These are phyloP conservation scores for Urocyon cinereoargenteus DNA, from an alignment of 2,797 vertebrate species.

Conservation along the genomic window DNA sequence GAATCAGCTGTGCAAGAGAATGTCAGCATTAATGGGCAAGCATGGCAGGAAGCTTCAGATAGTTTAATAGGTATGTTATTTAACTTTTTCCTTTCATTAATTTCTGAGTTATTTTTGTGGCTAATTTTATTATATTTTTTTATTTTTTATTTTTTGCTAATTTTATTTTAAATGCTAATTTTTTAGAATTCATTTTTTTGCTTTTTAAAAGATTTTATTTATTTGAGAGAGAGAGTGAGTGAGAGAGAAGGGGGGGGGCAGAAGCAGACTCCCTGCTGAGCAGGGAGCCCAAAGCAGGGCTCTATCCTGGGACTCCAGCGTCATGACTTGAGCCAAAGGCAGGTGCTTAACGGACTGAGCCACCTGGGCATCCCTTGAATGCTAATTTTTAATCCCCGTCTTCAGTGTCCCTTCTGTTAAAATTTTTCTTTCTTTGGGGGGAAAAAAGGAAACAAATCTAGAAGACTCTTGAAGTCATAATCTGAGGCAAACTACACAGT, in stretches of 20 bases:
- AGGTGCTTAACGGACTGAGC: not conserved
- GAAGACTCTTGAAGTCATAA: not conserved
- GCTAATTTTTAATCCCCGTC: not conserved
- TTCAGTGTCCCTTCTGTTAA: slow-evolving; percentile 30
- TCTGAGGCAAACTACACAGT: not conserved
- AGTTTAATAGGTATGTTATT: slow-evolving; percentile 84
- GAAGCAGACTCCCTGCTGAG: not conserved
- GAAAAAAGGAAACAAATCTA: not conserved
- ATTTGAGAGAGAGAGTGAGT: not conserved
- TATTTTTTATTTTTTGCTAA: too few species aligned
- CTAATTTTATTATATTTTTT: slow-evolving; percentile 58
- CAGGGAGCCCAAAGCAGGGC: not conserved
- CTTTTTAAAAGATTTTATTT: not conserved
- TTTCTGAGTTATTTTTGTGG: slow-evolving; percentile 30
- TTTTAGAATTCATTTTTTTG: not conserved
- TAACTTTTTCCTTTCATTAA: slow-evolving; percentile 23
- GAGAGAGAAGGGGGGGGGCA: not conserved
- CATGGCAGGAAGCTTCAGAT: slow-evolving; percentile 91
- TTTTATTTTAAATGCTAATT: slow-evolving; percentile 58
- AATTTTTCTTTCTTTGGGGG: not conserved
- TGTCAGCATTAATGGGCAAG: slow-evolving; percentile 90
- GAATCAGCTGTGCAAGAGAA: slow-evolving; percentile 92
- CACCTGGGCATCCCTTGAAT: not conserved
- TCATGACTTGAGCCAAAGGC: not conserved
- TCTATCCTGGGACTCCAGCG: not conserved